Evolutionary conservation across 1,140 invertebrate genomes (phyloP).

Genomic region (Platorchestia sp.): DNA sequence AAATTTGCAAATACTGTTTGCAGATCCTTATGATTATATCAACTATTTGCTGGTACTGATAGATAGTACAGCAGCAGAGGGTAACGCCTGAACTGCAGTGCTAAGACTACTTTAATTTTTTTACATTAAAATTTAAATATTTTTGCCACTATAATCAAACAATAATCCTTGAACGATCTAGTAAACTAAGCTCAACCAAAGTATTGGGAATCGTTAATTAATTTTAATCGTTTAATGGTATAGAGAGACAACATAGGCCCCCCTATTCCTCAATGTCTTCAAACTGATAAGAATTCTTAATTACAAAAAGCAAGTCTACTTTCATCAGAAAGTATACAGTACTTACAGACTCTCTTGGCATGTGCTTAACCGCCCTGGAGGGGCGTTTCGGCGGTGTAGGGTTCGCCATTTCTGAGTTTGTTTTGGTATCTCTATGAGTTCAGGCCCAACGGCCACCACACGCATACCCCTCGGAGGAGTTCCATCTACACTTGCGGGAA

Average conservation of each 20-base stretch:
- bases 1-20: no score
- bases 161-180: not conserved
- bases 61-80: no score
- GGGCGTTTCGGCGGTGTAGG: conserved; percentile 66
- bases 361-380: conserved; percentile 73
- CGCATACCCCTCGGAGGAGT: not conserved
- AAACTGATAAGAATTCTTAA: not conserved
- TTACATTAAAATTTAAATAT: not conserved
- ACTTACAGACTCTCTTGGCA: conserved; percentile 32
- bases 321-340: not conserved
- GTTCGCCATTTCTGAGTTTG: conserved; percentile 75
- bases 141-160: not conserved
- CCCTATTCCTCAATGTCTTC: not conserved
- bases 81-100: no score
- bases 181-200: not conserved
- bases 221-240: not conserved
- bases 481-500: conserved; percentile 6
- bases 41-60: no score
- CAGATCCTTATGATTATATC: no score
- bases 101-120: not conserved
- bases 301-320: not conserved
- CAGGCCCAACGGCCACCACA: conserved; percentile 63
- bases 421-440: conserved; percentile 72
- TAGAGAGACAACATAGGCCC: not conserved
- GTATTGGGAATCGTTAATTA: not conserved